A percentile compares a stretch with the other conserved stretches of the same genome.
Conservation (phyloP, 2,113 vertebrate genomes). For the Nesogale talazaci region DNA sequence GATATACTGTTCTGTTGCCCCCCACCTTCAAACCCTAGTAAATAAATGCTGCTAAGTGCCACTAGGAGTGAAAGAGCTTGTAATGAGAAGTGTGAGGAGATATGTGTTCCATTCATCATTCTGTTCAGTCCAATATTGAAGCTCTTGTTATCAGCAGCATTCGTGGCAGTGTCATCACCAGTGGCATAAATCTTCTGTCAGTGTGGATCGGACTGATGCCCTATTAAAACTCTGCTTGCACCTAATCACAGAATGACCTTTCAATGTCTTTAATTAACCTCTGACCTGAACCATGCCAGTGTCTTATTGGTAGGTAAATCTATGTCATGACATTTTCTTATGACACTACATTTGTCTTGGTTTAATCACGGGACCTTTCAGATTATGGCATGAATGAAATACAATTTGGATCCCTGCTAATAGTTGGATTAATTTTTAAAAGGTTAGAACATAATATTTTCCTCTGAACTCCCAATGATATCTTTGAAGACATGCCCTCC, state of each 20-base stretch:
- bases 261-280: slow-evolving; percentile 97
- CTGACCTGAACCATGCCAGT: slow-evolving; percentile 90
- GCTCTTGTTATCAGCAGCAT: slow-evolving; percentile 97
- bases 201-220: slow-evolving; percentile 88
- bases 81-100: slow-evolving; percentile 95
- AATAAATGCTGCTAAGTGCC: slow-evolving; percentile 90
- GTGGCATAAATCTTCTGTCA: slow-evolving; percentile 97
- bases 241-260: slow-evolving; percentile 93
- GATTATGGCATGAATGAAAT: slow-evolving; percentile 83
- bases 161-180: slow-evolving; percentile 92
- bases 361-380: slow-evolving; percentile 84
- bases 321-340: slow-evolving; percentile 89
- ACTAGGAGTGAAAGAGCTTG: slow-evolving; percentile 89
- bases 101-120: slow-evolving; percentile 93
- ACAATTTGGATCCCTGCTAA: slow-evolving; percentile 82
- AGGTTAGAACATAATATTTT: slow-evolving; percentile 84
- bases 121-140: slow-evolving; percentile 91
- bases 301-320: slow-evolving; percentile 92
- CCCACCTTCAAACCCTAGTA: slow-evolving; percentile 83
- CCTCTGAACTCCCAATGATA: slow-evolving; percentile 74
- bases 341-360: slow-evolving; percentile 88
- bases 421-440: slow-evolving; percentile 84
- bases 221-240: slow-evolving; percentile 93
- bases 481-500: slow-evolving; percentile 73
- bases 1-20: slow-evolving; percentile 86